Evolutionary conservation across 2,888 invertebrate genomes (phyloP).

Genomic region (Tiphia femorata): DNA sequence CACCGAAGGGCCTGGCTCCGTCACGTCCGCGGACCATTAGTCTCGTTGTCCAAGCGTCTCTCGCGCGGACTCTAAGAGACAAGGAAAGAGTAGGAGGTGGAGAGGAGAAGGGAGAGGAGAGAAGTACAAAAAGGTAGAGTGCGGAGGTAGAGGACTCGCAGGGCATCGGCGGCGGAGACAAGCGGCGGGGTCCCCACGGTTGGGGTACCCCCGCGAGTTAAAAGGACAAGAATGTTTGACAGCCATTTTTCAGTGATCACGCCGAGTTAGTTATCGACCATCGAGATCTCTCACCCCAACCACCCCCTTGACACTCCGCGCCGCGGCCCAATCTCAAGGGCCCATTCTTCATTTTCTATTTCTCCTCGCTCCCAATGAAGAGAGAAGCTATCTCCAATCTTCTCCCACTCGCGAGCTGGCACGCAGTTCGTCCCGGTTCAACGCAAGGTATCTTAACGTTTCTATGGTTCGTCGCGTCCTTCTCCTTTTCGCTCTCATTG

Average conservation of each 20-base stretch:
- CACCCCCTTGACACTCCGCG: no score
- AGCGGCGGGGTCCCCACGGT: slow-evolving; percentile 49
- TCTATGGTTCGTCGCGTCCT: not conserved
- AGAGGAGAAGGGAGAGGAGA: slow-evolving; percentile 9
- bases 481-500: slow-evolving; percentile 9
- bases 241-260: slow-evolving; percentile 68
- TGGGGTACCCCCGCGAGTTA: slow-evolving; percentile 60
- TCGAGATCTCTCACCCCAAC: slow-evolving; percentile 52
- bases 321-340: slow-evolving; percentile 50
- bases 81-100: slow-evolving; percentile 11
- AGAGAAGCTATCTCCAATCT: slow-evolving; percentile 58
- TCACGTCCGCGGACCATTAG: slow-evolving; percentile 60
- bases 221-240: slow-evolving; percentile 67
- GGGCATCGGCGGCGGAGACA: no score
- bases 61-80: slow-evolving; percentile 11
- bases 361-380: slow-evolving; percentile 50
- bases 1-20: slow-evolving; percentile 46
- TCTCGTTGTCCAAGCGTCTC: slow-evolving; percentile 37
- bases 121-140: slow-evolving; percentile 4
- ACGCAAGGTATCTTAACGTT: slow-evolving; percentile 20
- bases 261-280: slow-evolving; percentile 64
- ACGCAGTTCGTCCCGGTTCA: slow-evolving; percentile 34
- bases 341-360: slow-evolving; percentile 57
- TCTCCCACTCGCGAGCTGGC: slow-evolving; percentile 39
- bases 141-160: slow-evolving; percentile 35